Conservation (phyloP, 2,113 vertebrate genomes). For the Ptychochromis oligacanthus region DNA sequence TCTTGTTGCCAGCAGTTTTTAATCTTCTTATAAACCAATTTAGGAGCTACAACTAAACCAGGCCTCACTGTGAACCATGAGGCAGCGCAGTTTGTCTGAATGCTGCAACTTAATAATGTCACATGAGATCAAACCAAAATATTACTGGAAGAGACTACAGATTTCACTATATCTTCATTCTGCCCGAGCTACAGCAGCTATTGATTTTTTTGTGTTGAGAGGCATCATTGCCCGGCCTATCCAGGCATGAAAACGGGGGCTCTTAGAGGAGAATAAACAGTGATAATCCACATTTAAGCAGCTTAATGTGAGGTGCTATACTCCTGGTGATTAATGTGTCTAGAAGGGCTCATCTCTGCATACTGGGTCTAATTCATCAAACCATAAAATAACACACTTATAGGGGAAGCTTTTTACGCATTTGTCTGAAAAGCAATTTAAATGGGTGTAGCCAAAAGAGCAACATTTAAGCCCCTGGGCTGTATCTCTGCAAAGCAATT, state of each 20-base stretch:
- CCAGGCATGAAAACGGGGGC: slow-evolving; percentile 66
- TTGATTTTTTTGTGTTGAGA: slow-evolving; percentile 60
- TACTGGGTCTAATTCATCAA: slow-evolving; percentile 66
- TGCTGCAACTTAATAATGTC: slow-evolving; percentile 13
- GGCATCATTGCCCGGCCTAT: slow-evolving; percentile 49
- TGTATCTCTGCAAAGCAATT: slow-evolving; percentile 26
- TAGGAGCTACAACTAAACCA: slow-evolving; percentile 27
- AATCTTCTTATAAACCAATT: slow-evolving; percentile 62
- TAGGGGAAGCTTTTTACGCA: slow-evolving; percentile 35
- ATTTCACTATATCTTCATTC: slow-evolving; percentile 55
- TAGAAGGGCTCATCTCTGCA: slow-evolving; percentile 66
- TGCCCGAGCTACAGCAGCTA: slow-evolving; percentile 36
- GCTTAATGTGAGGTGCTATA: slow-evolving; percentile 76
- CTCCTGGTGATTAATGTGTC: slow-evolving; percentile 71
- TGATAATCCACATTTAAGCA: slow-evolving; percentile 77
- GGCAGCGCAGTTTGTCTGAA: slow-evolving; percentile 15
- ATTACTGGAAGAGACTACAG: slow-evolving; percentile 12
- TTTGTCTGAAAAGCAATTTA: slow-evolving; percentile 50
- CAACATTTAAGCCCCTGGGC: slow-evolving; percentile 18
- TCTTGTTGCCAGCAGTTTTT: slow-evolving; percentile 29
- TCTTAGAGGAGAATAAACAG: slow-evolving; percentile 72
- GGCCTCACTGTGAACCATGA: slow-evolving; percentile 14
- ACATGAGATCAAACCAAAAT: slow-evolving; percentile 41
- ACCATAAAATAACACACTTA: slow-evolving; percentile 60
- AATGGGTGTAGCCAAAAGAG: slow-evolving; percentile 31